A percentile compares a stretch with the other conserved stretches of the same genome.
Evolutionary conservation across 2,113 vertebrate genomes (phyloP).

Genomic region (Piaya cayana): DNA sequence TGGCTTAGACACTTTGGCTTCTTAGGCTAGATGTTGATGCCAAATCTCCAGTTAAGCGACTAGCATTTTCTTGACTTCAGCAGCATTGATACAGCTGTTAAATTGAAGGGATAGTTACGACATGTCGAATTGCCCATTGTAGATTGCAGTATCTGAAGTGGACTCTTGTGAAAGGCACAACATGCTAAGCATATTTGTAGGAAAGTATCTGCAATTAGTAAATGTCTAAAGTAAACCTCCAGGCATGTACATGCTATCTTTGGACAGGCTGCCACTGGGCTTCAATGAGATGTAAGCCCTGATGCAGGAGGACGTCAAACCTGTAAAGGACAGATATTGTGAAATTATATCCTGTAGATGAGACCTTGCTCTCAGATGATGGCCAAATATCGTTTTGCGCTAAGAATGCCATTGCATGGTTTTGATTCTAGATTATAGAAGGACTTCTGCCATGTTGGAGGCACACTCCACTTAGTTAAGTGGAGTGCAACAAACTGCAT

Average conservation of each 20-base stretch:
- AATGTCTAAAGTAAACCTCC: neutral
- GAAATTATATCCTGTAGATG: neutral
- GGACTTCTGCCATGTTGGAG: neutral
- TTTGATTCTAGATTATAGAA: neutral
- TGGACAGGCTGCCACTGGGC: neutral
- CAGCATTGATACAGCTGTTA: neutral
- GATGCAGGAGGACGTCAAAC: neutral
- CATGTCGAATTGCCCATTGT: neutral
- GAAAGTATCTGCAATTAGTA: neutral
- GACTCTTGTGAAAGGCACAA: neutral
- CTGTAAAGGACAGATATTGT: neutral
- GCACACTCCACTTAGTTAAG: neutral
- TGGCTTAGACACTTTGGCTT: neutral
- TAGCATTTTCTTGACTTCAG: neutral
- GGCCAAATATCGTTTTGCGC: neutral
- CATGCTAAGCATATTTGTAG: neutral
- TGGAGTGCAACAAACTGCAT: neutral
- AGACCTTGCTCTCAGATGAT: neutral
- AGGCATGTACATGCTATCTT: neutral
- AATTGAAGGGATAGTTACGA: neutral
- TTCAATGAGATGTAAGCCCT: neutral
- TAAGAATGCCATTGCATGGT: neutral
- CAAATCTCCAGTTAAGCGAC: neutral
- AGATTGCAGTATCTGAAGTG: neutral
- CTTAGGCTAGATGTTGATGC: accelerated